Conservation (phyloP, 2,797 vertebrate species). For the Mus spretus region DNA sequence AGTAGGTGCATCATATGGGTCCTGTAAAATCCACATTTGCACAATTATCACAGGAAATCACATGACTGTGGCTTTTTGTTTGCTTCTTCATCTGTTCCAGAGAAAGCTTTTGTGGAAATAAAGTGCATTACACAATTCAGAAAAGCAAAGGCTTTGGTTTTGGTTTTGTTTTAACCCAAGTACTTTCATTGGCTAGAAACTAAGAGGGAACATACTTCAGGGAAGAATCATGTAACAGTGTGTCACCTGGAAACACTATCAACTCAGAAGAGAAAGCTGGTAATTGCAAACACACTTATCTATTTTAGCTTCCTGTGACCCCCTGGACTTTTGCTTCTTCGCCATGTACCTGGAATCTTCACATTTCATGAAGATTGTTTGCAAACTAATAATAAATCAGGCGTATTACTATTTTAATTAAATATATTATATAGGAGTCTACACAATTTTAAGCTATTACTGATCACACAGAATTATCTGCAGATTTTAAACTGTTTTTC, state of each 20-base stretch:
- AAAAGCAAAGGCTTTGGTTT: neutral
- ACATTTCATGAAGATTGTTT: neutral
- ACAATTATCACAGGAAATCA: neutral
- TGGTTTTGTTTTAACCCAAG: neutral
- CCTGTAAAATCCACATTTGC: neutral
- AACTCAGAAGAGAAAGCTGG: neutral
- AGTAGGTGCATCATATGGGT: neutral
- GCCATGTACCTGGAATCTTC: neutral
- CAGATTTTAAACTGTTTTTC: conserved; percentile 39
- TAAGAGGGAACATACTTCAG: neutral
- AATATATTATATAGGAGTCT: conserved; percentile 18
- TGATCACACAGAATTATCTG: conserved; percentile 35
- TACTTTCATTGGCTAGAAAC: neutral
- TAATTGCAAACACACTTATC: neutral
- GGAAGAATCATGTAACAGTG: neutral
- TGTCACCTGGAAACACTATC: neutral
- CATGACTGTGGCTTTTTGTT: neutral
- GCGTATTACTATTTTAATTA: neutral
- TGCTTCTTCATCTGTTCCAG: neutral
- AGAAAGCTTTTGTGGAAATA: neutral
- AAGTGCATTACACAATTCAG: conserved; percentile 21
- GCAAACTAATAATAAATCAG: neutral
- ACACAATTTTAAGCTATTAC: neutral
- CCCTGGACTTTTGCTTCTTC: neutral
- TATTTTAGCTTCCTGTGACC: neutral